Percentiles rank a stretch among this genome's conserved stretches.
Conservation (phyloP, 2,888 invertebrate genomes). For the Chaetoderma sp. region DNA sequence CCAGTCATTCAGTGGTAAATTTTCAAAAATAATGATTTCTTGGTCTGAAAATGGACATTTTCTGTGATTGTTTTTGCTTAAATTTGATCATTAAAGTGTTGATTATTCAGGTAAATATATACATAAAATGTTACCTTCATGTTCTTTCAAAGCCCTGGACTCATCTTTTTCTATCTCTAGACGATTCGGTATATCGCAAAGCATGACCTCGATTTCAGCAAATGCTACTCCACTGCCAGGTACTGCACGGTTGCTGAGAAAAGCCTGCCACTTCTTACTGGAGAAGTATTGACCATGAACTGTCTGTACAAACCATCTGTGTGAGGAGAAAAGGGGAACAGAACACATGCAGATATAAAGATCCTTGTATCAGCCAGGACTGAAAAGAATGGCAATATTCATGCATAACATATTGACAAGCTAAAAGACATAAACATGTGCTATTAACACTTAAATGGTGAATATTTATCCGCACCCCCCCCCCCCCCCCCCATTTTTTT, state of each 20-base stretch:
- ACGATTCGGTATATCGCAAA: constrained; percentile 62
- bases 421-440: too few species aligned
- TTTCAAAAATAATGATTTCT: too few species aligned
- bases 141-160: constrained; percentile 47
- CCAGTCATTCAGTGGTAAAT: too few species aligned
- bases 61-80: too few species aligned
- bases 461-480: too few species aligned
- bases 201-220: constrained; percentile 64
- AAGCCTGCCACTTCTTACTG: constrained; percentile 54
- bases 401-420: too few species aligned
- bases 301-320: constrained; percentile 63
- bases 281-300: constrained; percentile 64
- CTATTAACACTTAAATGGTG: too few species aligned
- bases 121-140: constrained; percentile 40
- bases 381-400: neutral
- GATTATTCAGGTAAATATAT: constrained; percentile 35
- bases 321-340: neutral
- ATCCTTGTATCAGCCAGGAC: neutral
- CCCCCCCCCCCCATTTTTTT: too few species aligned
- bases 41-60: too few species aligned
- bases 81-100: too few species aligned
- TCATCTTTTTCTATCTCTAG: constrained; percentile 48
- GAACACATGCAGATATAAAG: neutral
- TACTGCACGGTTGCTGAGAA: constrained; percentile 53
- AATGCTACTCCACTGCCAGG: constrained; percentile 59